A percentile compares a stretch with the other conserved stretches of the same genome.
These are phyloP conservation scores for Odiellus spinosus DNA, from an alignment of 2,888 invertebrate genomes.

Conservation along the genomic window DNA sequence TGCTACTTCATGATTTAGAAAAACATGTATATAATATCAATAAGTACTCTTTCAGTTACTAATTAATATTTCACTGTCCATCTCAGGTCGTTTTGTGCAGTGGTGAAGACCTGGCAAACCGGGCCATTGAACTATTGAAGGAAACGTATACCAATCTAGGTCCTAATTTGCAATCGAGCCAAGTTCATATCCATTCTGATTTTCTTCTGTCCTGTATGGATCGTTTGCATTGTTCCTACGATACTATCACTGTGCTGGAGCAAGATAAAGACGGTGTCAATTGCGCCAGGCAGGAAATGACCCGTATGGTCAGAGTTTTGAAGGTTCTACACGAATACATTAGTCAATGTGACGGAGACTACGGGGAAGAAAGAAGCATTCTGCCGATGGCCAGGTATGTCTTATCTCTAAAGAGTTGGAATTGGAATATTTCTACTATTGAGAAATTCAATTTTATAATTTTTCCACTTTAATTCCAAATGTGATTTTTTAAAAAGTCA, in stretches of 20 bases:
- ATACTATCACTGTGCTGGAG: conserved; percentile 52
- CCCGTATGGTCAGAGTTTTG: conserved; percentile 79
- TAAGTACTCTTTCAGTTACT: no score
- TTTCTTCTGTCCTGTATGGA: conserved; percentile 85
- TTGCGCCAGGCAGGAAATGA: conserved; percentile 48
- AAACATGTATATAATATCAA: no score
- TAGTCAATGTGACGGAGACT: conserved; percentile 66
- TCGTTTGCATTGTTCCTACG: conserved; percentile 66
- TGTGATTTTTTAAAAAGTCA: no score
- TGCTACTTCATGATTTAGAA: no score
- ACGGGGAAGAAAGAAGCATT: conserved; percentile 64
- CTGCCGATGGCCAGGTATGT: conserved; percentile 59
- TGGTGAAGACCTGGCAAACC: conserved; percentile 77
- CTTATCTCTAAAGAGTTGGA: no score
- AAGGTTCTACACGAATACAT: conserved; percentile 89
- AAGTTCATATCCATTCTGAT: conserved; percentile 69
- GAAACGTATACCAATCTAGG: conserved; percentile 89
- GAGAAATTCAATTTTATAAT: no score
- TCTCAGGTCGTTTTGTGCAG: conserved; percentile 72
- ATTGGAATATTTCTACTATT: no score
- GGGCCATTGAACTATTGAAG: conserved; percentile 76
- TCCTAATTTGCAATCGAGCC: conserved; percentile 57
- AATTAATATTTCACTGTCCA: no score
- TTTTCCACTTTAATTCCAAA: no score
- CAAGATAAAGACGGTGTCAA: conserved; percentile 37